These are phyloP conservation scores for Acleris cristana DNA, from an alignment of 2,888 invertebrate species.

Conservation along the genomic window DNA sequence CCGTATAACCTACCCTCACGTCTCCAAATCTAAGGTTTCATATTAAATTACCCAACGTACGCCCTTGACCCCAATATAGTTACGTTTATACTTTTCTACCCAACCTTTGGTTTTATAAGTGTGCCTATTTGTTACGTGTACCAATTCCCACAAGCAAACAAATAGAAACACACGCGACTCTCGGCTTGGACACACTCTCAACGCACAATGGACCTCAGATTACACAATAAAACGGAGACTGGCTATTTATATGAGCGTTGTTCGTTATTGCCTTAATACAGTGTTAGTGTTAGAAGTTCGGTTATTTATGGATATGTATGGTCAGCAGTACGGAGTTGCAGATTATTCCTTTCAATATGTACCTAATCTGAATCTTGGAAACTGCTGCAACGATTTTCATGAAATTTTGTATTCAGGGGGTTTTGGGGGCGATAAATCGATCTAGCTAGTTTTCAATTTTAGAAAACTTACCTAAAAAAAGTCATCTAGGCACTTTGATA, in stretches of 20 bases:
- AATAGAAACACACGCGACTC: constrained; percentile 47
- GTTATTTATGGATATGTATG: constrained; percentile 4
- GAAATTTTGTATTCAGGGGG: too few relatives aligned
- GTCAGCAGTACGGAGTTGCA: neutral
- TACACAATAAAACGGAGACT: constrained; percentile 47
- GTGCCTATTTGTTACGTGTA: constrained; percentile 44
- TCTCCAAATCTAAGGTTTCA: constrained; percentile 13
- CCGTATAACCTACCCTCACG: constrained; percentile 20
- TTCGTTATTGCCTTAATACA: constrained; percentile 2
- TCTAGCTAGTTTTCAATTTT: too few relatives aligned
- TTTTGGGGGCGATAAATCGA: too few relatives aligned
- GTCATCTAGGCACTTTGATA: too few relatives aligned
- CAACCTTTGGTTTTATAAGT: constrained; percentile 37
- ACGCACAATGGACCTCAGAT: constrained; percentile 54
- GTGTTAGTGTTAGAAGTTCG: constrained; percentile 1
- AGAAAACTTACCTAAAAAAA: too few relatives aligned
- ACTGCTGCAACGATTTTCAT: too few relatives aligned
- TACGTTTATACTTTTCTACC: constrained; percentile 18
- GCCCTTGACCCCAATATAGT: constrained; percentile 37
- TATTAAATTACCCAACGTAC: constrained; percentile 11
- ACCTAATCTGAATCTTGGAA: too few relatives aligned
- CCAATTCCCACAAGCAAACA: constrained; percentile 57
- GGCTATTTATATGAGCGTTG: constrained; percentile 22
- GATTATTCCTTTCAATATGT: too few relatives aligned
- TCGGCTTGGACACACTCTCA: constrained; percentile 55